phyloP scores from a whole-genome alignment of 2,113 vertebrate genomes.

The Furnarius figulus region DNA sequence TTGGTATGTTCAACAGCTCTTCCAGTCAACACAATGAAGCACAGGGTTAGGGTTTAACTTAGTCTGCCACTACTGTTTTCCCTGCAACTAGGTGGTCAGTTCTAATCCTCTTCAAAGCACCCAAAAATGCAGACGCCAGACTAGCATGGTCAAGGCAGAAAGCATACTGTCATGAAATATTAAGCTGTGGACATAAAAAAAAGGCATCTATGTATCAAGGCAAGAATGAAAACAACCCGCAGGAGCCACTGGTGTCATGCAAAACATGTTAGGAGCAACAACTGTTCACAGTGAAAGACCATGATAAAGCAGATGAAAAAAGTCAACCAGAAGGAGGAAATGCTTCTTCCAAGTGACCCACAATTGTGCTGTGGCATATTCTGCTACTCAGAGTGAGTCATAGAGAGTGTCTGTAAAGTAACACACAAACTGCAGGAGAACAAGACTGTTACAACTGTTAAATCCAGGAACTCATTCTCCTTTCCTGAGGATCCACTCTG shows the following conservation, averaged over 20 bases:
- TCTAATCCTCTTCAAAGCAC: not conserved
- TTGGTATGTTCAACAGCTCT: not conserved
- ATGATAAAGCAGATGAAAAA: not conserved
- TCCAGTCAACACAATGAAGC: not conserved
- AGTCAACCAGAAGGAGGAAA: not conserved
- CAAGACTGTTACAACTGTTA: not conserved
- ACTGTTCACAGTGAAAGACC: not conserved
- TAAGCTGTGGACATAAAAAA: not conserved
- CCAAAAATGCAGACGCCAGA: not conserved
- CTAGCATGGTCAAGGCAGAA: not conserved
- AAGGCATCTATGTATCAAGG: not conserved
- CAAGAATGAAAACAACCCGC: not conserved
- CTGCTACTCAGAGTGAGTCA: not conserved
- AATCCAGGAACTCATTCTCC: not conserved
- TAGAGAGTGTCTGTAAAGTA: not conserved
- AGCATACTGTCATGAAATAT: not conserved
- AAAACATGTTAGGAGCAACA: not conserved
- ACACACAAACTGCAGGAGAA: not conserved
- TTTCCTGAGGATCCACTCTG: not conserved
- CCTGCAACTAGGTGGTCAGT: not conserved
- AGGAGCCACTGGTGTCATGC: not conserved
- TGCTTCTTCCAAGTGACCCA: not conserved
- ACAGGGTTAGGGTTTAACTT: too few relatives aligned
- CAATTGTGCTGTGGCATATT: not conserved
- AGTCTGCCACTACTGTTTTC: not conserved